These are phyloP conservation scores for Selenia dentaria DNA, from an alignment of 2,888 invertebrate species.

Conservation along the genomic window DNA sequence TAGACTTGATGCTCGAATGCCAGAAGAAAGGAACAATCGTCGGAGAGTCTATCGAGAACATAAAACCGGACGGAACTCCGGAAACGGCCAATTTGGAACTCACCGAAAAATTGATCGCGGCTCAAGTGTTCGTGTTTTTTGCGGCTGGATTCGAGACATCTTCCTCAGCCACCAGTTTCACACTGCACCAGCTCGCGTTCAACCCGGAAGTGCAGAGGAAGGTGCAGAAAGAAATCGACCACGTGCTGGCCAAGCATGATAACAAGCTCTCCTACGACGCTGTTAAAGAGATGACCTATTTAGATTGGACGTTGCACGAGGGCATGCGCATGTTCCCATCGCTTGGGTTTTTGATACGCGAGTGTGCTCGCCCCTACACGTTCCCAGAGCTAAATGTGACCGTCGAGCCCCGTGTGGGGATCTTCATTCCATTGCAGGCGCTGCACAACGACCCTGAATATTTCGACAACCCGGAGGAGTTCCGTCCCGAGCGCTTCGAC, in stretches of 20 bases:
- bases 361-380: constrained; percentile 44
- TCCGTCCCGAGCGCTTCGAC: constrained; percentile 57
- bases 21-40: constrained; percentile 42
- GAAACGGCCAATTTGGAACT: constrained; percentile 44
- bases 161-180: constrained; percentile 66
- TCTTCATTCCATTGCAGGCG: constrained; percentile 19
- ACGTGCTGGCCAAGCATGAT: constrained; percentile 46
- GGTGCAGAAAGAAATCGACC: constrained; percentile 55
- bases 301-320: constrained; percentile 61
- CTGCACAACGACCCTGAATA: constrained; percentile 60
- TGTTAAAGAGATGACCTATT: constrained; percentile 61
- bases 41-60: constrained; percentile 45
- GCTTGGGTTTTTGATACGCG: constrained; percentile 44
- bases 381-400: constrained; percentile 37
- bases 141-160: constrained; percentile 79
- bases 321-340: constrained; percentile 61
- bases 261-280: constrained; percentile 60
- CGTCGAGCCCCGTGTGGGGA: constrained; percentile 33
- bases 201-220: constrained; percentile 54
- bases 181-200: constrained; percentile 61
- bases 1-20: constrained; percentile 54
- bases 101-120: constrained; percentile 49
- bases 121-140: constrained; percentile 66
- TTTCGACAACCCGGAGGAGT: constrained; percentile 53
- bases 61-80: constrained; percentile 46